A percentile compares a stretch with the other conserved stretches of the same genome.
phyloP scores from a whole-genome alignment of 2,113 vertebrate species.

The Saccopteryx leptura region DNA sequence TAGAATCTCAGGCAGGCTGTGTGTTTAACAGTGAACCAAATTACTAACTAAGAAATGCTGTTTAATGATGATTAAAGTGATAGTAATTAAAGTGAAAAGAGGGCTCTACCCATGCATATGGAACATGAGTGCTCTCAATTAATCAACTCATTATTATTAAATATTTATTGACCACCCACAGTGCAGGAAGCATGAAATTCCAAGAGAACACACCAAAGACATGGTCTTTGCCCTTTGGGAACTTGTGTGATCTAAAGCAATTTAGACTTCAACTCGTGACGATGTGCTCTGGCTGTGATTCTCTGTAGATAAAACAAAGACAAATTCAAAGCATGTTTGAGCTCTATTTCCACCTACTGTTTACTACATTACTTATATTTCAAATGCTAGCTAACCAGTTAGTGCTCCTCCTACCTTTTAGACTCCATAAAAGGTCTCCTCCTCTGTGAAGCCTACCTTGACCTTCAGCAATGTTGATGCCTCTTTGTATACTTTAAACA shows the following conservation, averaged over 20 bases:
- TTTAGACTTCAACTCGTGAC: constrained; percentile 64
- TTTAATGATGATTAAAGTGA: constrained; percentile 78
- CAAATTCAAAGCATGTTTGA: constrained; percentile 73
- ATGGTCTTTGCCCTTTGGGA: constrained; percentile 72
- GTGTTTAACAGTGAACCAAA: constrained; percentile 68
- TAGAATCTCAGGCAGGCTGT: constrained; percentile 55
- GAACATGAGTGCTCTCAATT: constrained; percentile 74
- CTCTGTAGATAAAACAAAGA: constrained; percentile 78
- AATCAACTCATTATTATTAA: constrained; percentile 77
- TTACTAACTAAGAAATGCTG: constrained; percentile 66
- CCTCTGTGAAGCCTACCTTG: constrained; percentile 16
- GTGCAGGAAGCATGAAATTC: constrained; percentile 47
- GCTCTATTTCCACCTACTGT: constrained; percentile 53
- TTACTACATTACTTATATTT: constrained; percentile 57
- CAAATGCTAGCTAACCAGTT: background rate
- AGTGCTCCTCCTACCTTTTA: background rate
- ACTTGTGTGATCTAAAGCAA: constrained; percentile 76
- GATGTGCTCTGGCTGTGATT: constrained; percentile 66
- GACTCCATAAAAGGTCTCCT: background rate
- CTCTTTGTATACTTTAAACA: constrained; percentile 2
- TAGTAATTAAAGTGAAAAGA: constrained; percentile 76
- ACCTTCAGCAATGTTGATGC: background rate
- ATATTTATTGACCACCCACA: constrained; percentile 78
- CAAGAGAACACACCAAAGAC: constrained; percentile 67
- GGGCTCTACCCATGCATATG: constrained; percentile 68